Percentiles rank a stretch among this genome's conserved stretches.
Conservation (phyloP, 2,888 invertebrate genomes). For the Cataglyphis livida region DNA sequence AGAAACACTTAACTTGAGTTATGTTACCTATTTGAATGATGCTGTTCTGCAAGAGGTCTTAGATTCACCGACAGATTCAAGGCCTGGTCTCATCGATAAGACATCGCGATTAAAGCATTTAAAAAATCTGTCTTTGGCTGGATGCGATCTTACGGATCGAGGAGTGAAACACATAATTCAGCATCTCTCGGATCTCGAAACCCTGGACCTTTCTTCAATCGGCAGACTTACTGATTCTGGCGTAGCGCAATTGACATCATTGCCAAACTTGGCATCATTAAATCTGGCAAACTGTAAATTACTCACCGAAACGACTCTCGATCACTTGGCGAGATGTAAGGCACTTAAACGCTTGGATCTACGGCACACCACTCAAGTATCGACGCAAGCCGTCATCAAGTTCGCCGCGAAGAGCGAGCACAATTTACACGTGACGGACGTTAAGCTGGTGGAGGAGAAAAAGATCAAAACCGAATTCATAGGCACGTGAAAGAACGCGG, state of each 20-base stretch:
- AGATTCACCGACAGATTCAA: constrained; percentile 94
- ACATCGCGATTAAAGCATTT: constrained; percentile 92
- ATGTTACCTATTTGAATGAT: constrained; percentile 95
- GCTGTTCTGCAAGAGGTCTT: constrained; percentile 93
- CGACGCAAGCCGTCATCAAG: constrained; percentile 93
- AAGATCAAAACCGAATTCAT: constrained; percentile 73
- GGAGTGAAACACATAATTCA: constrained; percentile 92
- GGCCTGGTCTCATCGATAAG: constrained; percentile 91
- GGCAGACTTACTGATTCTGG: constrained; percentile 96
- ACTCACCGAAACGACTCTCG: constrained; percentile 93
- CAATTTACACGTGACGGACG: constrained; percentile 92
- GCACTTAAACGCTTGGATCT: constrained; percentile 91
- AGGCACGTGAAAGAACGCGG: constrained; percentile 60
- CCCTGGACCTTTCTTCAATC: constrained; percentile 94
- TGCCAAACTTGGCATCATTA: constrained; percentile 89
- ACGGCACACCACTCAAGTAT: constrained; percentile 92
- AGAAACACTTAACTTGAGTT: constrained; percentile 93
- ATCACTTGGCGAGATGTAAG: constrained; percentile 92
- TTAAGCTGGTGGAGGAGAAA: constrained; percentile 90
- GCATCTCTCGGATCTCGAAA: constrained; percentile 91
- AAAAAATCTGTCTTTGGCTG: constrained; percentile 91
- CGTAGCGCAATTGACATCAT: constrained; percentile 93
- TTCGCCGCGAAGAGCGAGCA: constrained; percentile 93
- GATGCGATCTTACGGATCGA: constrained; percentile 96
- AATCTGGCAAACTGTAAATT: constrained; percentile 94